These are phyloP conservation scores for Daktulosphaira vitifoliae DNA, from an alignment of 1,140 invertebrate species.

Conservation along the genomic window DNA sequence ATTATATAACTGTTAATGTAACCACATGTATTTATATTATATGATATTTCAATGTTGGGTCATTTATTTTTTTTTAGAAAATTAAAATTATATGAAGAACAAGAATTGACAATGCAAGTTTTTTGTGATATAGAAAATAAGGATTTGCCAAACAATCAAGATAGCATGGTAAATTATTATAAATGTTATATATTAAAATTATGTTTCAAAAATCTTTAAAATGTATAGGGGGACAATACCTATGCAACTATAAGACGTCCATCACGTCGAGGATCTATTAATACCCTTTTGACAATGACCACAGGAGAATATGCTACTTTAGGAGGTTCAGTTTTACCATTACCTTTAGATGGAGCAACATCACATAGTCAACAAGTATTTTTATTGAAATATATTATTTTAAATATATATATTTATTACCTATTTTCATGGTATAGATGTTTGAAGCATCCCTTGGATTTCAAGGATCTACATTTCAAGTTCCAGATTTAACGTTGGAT, in stretches of 20 bases:
- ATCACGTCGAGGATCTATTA: conserved; percentile 45
- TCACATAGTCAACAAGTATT: conserved; percentile 42
- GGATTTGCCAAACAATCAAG: conserved; percentile 6
- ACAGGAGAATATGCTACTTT: conserved; percentile 64
- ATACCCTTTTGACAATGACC: conserved; percentile 41
- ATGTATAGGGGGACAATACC: conserved; percentile 62
- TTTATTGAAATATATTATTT: not conserved
- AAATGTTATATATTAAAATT: no score
- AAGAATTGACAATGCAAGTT: conserved; percentile 86
- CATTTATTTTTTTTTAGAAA: conserved; percentile 56
- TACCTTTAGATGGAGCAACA: conserved; percentile 42
- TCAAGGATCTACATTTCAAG: conserved; percentile 64
- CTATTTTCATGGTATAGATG: conserved; percentile 47
- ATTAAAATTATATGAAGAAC: conserved; percentile 82
- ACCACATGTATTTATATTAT: no score
- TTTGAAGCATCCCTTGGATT: conserved; percentile 57
- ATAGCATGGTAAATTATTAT: not conserved
- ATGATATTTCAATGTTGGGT: no score
- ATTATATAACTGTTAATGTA: not conserved
- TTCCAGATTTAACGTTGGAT: conserved; percentile 45
- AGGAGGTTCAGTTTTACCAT: conserved; percentile 45
- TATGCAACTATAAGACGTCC: conserved; percentile 79
- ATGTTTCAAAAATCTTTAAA: no score
- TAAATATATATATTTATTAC: not conserved
- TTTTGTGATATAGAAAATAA: conserved; percentile 53